Evolutionary conservation across 2,888 invertebrate species (phyloP), one percentile per base, ranked within the genome.

Genomic region (Falcaria lacertinaria): DNA sequence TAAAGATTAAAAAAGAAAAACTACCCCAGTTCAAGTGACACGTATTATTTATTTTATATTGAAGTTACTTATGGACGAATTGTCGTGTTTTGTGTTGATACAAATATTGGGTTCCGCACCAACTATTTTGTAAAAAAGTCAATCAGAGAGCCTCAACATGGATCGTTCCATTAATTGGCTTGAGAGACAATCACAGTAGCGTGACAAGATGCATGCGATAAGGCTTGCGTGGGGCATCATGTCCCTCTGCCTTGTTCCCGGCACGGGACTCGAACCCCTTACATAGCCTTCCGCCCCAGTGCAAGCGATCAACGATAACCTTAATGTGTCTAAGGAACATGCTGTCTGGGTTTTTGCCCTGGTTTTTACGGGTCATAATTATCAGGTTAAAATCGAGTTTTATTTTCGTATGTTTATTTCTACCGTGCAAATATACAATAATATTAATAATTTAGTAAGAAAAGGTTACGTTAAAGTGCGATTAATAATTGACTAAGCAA

Each of bases 291-390:
- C 61, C 55, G 51, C 56, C 33, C 50, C 57, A 52, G 47, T 58
- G 50, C 44, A 51, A 50, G 49, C 46, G 74, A 73, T 74, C 57
- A 42, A 44, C 47, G 76, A 75, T 74, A 76, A 67, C 49, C 42
- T 55, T 65, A 74, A 77, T 71, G 73, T 73, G 74, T 71, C 64
- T 64, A 68, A 69, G 60, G 65, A 58, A 41, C 44, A 45, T 48
- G 42, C 39, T 48, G 52, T 65, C 67, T 45, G 47, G 49, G 57
- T 69, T 69, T 66, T 65, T 53, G 34, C 48, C 43, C 15, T 38
- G 43, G 36, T 52, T 52, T 52, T 47, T 57, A 44, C 39, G 28
- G 28, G 3, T 28, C 11, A 28, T 22, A 7, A 6, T 7, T 28
- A 11, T 11, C 19, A 11, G 11, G 28, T 11, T 28, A 11, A 11